Base-by-base conservation (phyloP, 2,113 vertebrate species). In the Rhinoderma darwinii region DNA sequence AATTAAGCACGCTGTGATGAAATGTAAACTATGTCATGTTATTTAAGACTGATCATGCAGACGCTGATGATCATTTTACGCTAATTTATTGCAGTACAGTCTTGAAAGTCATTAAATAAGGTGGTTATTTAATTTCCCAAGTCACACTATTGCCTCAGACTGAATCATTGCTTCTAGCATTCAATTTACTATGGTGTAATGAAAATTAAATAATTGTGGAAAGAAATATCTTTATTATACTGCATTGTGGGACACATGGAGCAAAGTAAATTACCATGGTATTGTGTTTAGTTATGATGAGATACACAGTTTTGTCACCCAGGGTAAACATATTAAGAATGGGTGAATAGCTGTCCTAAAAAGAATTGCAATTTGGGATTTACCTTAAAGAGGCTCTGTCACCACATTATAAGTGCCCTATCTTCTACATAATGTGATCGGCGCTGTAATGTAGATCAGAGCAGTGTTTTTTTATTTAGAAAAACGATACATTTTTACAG, bases 71-170 rank as follows among this genome's bases (percentile, higher is more conserved):
- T 81, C 4, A n/a, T 81, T 81, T 75, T 73, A n/a, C 39, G 27
- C 9, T 35, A 76, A 61, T 44, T 76, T 75, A 76, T 61, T 84
- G 50, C n/a, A 74, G 10, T 74, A 4, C 20, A 41, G 6, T 32
- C 32, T 61, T 54, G 35, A 75, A 84, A 75, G 2, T 35, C 50
- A 75, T 84, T 56, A 30, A 56, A 61, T 4, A 5, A 59, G 35
- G 51, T 75, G 22, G 70, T 22, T 59, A 41, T 84, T 75, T 59
- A 41, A 75, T 75, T 84, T 84, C 70, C 68, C 66, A 54, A 84
- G 50, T 50, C 63, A 82, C 80, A 44, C 8, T 41, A 54, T 22
- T 78, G 30, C 18, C 47, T n/a, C 6, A 15, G n/a, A 41, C 27
- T 56, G 44, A n/a, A 75, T 74, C 30, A 59, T 30, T 74, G 37